Percentiles rank a stretch among this genome's conserved stretches.
These are phyloP conservation scores for Limnephilus lunatus DNA, from an alignment of 2,888 invertebrate species.

Conservation along the genomic window DNA sequence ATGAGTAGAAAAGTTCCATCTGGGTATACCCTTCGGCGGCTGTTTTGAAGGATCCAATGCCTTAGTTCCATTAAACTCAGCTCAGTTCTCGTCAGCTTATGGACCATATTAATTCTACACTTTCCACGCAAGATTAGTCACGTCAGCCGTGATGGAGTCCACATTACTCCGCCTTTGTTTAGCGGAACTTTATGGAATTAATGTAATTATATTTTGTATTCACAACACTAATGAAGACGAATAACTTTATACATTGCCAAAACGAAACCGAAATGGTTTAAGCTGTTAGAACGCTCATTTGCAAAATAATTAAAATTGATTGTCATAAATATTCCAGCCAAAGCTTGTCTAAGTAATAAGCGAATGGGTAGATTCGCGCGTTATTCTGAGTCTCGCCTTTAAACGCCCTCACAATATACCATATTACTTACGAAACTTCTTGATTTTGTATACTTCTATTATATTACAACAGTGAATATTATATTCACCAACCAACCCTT, in stretches of 20 bases:
- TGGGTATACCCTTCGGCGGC: background rate
- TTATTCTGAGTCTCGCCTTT: conserved; percentile 10
- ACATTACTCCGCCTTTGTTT: conserved; percentile 48
- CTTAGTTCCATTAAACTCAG: conserved; percentile 20
- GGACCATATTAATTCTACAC: conserved; percentile 25
- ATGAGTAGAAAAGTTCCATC: conserved; percentile 6
- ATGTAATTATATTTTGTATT: conserved; percentile 64
- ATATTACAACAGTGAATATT: background rate
- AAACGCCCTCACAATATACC: background rate
- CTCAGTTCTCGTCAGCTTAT: conserved; percentile 10
- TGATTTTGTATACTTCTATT: background rate
- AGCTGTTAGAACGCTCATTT: conserved; percentile 33
- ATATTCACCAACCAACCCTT: background rate
- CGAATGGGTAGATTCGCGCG: background rate
- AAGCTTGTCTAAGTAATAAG: conserved; percentile 27
- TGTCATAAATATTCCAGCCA: conserved; percentile 35
- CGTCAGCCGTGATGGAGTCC: conserved; percentile 54
- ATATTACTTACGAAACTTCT: background rate
- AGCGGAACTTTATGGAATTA: conserved; percentile 50
- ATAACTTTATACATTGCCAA: conserved; percentile 51
- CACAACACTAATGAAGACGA: conserved; percentile 62
- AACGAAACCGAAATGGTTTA: conserved; percentile 34
- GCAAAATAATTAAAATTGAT: conserved; percentile 50
- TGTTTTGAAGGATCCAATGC: background rate
- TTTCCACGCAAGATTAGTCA: conserved; percentile 45